These are phyloP conservation scores for Falco punctatus DNA, from an alignment of 2,113 vertebrate genomes.

Conservation along the genomic window DNA sequence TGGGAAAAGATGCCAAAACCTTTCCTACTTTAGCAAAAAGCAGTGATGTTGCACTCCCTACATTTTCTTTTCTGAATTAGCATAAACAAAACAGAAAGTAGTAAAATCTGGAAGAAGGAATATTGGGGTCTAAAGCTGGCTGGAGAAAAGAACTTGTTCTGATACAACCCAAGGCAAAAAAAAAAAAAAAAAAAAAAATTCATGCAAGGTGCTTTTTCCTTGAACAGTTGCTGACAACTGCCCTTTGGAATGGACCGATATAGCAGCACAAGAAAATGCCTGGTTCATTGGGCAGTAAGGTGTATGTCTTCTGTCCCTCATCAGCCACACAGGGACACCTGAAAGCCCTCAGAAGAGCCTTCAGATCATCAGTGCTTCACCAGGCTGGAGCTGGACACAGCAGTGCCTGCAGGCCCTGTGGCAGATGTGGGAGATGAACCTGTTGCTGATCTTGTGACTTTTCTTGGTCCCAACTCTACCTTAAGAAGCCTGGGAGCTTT, in stretches of 20 bases:
- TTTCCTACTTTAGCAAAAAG: not conserved
- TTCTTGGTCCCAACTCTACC: not conserved
- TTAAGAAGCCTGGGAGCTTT: not conserved
- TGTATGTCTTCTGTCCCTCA: not conserved
- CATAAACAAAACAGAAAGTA: not conserved
- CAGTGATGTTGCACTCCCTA: not conserved
- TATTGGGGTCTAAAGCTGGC: not conserved
- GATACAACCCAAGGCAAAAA: not conserved
- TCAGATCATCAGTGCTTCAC: not conserved
- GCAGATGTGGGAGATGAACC: not conserved
- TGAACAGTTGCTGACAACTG: not conserved
- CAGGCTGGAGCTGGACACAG: accelerated
- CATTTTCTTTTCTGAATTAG: not conserved
- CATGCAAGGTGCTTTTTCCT: accelerated
- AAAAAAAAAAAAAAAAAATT: not conserved
- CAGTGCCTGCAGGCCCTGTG: accelerated
- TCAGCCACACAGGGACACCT: not conserved
- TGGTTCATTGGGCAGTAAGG: not conserved
- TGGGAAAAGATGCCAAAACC: not conserved
- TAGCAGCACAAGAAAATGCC: not conserved
- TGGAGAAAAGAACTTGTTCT: not conserved
- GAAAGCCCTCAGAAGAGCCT: not conserved
- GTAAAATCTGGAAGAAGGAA: not conserved
- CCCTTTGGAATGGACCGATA: not conserved
- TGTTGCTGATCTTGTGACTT: not conserved